Percentiles rank a stretch among this genome's conserved stretches.
Conservation (phyloP, 2,888 invertebrate species). For the Thymelicus sylvestris region DNA sequence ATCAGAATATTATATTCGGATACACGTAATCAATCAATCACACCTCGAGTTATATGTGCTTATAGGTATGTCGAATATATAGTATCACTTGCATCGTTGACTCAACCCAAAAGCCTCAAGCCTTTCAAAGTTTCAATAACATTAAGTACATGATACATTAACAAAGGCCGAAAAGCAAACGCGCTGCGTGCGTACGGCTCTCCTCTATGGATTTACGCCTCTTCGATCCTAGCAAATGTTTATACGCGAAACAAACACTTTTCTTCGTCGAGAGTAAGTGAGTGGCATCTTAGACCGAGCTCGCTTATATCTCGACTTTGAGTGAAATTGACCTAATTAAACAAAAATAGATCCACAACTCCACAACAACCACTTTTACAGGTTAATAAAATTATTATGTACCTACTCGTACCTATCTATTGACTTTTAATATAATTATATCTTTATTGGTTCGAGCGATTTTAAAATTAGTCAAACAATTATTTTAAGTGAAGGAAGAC, state of each 20-base stretch:
- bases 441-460: too few relatives aligned
- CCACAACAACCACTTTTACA: slow-evolving; percentile 10
- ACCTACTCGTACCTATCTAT: neutral
- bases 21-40: too few relatives aligned
- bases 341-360: slow-evolving; percentile 30
- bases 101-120: too few relatives aligned
- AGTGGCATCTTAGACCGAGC: slow-evolving; percentile 33
- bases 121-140: slow-evolving; percentile 14
- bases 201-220: slow-evolving; percentile 33
- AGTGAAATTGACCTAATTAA: slow-evolving; percentile 37
- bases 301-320: slow-evolving; percentile 33
- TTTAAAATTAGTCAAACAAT: too few relatives aligned
- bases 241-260: slow-evolving; percentile 34
- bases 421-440: too few relatives aligned
- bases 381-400: too few relatives aligned
- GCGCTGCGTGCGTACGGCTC: slow-evolving; percentile 24
- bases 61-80: too few relatives aligned
- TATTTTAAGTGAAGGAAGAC: too few relatives aligned
- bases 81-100: too few relatives aligned
- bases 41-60: too few relatives aligned
- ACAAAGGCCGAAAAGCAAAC: slow-evolving; percentile 22
- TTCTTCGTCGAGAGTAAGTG: slow-evolving; percentile 36
- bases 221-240: slow-evolving; percentile 33
- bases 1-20: too few relatives aligned
- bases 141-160: slow-evolving; percentile 18